phyloP scores from a whole-genome alignment of 1,140 invertebrate species.

The Lerema accius region DNA sequence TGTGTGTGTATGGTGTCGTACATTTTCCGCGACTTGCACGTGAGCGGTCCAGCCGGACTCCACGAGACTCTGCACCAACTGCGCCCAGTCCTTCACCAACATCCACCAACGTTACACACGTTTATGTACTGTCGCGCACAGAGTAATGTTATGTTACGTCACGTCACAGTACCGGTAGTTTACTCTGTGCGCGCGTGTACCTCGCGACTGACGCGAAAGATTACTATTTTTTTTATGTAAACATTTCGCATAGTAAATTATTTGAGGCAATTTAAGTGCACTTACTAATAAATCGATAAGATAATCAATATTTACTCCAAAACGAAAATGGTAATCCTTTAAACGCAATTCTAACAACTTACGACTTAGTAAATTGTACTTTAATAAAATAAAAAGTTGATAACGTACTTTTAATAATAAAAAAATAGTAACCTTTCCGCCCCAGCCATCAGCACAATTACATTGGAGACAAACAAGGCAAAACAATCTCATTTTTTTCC shows the following conservation, averaged over 20 bases:
- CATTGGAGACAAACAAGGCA: slow-evolving; percentile 31
- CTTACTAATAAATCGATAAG: no score
- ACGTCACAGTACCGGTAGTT: no score
- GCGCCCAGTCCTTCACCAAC: slow-evolving; percentile 88
- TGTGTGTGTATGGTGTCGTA: slow-evolving; percentile 62
- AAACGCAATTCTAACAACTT: no score
- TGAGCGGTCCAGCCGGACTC: slow-evolving; percentile 90
- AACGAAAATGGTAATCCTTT: no score
- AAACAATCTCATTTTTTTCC: slow-evolving; percentile 3
- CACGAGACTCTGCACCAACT: slow-evolving; percentile 90
- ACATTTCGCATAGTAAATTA: no score
- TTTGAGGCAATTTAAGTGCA: no score
- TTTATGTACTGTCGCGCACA: slow-evolving; percentile 48
- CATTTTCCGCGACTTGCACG: slow-evolving; percentile 87
- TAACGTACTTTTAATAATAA: no score
- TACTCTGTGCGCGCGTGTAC: slow-evolving; percentile 8
- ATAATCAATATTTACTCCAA: no score
- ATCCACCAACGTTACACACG: slow-evolving; percentile 76
- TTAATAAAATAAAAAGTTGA: no score
- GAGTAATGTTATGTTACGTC: no score
- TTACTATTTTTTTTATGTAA: slow-evolving; percentile 30
- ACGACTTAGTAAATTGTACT: no score
- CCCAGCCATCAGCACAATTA: slow-evolving; percentile 40
- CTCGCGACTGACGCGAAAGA: slow-evolving; percentile 18
- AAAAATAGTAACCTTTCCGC: slow-evolving; percentile 42